Evolutionary conservation across 2,113 vertebrate genomes (phyloP).

Genomic region (Conger conger): DNA sequence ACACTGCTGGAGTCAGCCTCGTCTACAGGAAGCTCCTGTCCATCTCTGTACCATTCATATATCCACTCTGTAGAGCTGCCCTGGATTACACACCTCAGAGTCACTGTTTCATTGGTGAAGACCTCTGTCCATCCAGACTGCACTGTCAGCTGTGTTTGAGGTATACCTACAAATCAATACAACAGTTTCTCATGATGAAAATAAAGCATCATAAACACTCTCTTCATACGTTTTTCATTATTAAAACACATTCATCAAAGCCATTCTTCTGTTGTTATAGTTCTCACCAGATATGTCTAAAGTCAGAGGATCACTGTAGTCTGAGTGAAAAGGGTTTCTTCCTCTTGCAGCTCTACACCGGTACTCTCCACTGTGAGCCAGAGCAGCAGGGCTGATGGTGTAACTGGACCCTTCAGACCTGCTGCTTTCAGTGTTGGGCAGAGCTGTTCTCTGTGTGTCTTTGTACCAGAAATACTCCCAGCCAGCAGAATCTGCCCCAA

Average conservation of each 20-base stretch:
- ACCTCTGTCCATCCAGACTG: too few species aligned
- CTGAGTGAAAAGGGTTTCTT: not conserved
- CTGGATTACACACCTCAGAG: too few species aligned
- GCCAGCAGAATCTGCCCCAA: not conserved
- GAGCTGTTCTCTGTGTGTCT: not conserved
- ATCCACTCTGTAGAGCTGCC: too few species aligned
- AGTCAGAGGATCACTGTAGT: constrained; percentile 10
- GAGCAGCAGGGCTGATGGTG: constrained; percentile 19
- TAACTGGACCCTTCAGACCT: constrained; percentile 1
- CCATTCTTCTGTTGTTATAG: too few species aligned
- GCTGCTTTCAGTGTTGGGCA: constrained; percentile 1
- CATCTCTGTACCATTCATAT: too few species aligned
- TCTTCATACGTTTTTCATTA: not conserved
- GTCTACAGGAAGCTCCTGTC: too few species aligned
- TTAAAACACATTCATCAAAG: too few species aligned
- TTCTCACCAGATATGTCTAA: constrained; percentile 6
- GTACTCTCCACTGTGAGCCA: constrained; percentile 12
- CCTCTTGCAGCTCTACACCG: constrained; percentile 26
- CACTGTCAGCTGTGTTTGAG: too few species aligned
- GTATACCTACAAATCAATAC: too few species aligned
- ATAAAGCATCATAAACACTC: too few species aligned
- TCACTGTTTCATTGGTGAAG: too few species aligned
- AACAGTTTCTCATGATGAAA: not conserved
- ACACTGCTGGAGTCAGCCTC: too few species aligned
- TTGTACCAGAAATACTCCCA: constrained; percentile 13